phyloP scores from a whole-genome alignment of 2,113 vertebrate genomes.

The Mungos mungo region DNA sequence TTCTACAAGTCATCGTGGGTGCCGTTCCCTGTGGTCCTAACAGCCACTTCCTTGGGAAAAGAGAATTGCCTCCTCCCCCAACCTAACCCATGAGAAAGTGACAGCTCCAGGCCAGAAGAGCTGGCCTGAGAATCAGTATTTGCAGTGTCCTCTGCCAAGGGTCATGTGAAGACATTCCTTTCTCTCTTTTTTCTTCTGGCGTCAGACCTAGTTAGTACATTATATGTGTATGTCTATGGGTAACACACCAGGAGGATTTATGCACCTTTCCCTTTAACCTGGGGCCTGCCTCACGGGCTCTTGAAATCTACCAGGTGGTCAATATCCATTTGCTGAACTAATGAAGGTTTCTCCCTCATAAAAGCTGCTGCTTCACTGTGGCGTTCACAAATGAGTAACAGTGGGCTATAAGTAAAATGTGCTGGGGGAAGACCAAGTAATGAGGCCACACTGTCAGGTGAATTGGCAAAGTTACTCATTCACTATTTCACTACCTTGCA shows the following conservation, averaged over 20 bases:
- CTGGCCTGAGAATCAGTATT: background rate
- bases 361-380: background rate
- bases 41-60: background rate
- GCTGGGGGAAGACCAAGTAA: background rate
- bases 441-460: background rate
- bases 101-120: background rate
- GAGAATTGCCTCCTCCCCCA: fast-evolving
- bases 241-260: background rate
- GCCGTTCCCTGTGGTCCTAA: background rate
- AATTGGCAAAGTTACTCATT: background rate
- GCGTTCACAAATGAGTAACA: background rate
- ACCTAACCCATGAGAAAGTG: background rate
- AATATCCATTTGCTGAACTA: background rate
- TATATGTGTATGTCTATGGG: background rate
- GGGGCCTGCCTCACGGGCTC: background rate
- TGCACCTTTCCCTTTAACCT: background rate
- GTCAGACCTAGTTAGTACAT: background rate
- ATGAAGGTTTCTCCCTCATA: background rate
- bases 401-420: background rate
- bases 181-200: background rate
- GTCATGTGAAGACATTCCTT: background rate
- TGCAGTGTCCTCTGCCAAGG: background rate
- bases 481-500: background rate
- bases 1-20: background rate
- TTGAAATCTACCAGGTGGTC: background rate